These are phyloP conservation scores for Myanophis thanlyinensis DNA, from an alignment of 2,113 vertebrate species.

Conservation along the genomic window DNA sequence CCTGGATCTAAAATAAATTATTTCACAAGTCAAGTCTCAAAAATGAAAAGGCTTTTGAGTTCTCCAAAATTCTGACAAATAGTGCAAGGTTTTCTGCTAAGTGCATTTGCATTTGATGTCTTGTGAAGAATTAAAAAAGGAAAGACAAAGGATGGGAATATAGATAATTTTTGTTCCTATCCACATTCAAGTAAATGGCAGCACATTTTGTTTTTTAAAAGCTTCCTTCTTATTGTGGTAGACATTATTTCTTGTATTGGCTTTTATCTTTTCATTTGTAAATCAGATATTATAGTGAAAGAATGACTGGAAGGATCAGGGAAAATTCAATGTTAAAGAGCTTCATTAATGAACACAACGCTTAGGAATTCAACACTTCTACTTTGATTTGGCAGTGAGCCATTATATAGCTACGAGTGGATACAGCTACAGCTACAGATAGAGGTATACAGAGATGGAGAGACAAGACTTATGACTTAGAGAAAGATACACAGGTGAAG, in stretches of 20 bases:
- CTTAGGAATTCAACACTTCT: background rate
- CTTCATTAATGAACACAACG: conserved; percentile 16
- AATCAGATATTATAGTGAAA: conserved; percentile 23
- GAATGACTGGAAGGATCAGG: background rate
- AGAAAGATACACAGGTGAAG: background rate
- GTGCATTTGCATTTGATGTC: background rate
- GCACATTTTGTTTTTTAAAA: background rate
- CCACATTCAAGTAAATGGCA: conserved; percentile 23
- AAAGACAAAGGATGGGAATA: background rate
- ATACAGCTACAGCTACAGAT: background rate
- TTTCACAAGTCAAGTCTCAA: background rate
- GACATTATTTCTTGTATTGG: conserved; percentile 32
- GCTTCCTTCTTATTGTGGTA: conserved; percentile 8
- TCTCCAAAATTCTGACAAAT: background rate
- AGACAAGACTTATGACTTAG: background rate
- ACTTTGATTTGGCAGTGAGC: background rate
- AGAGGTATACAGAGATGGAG: background rate
- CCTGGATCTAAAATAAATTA: background rate
- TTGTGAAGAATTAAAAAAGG: conserved; percentile 9
- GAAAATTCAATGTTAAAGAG: conserved; percentile 1
- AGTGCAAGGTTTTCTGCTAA: background rate
- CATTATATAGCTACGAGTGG: background rate
- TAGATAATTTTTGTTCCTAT: conserved; percentile 8
- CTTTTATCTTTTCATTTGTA: conserved; percentile 22
- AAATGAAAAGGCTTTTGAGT: background rate